phyloP scores from a whole-genome alignment of 2,113 vertebrate genomes.

The Colistium nudipinnis region DNA sequence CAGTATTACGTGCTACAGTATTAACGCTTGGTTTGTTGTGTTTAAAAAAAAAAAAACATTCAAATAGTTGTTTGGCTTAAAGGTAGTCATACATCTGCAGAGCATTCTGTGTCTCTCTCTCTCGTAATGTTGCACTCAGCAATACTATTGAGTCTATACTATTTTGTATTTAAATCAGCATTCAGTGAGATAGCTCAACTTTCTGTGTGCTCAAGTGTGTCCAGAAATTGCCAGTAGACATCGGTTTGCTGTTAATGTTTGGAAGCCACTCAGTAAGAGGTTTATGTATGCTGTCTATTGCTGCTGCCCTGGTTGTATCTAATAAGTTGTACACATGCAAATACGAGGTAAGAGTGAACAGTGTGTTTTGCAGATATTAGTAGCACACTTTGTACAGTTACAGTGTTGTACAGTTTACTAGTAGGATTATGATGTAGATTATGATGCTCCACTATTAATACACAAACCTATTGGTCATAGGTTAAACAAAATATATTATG shows the following conservation, averaged over 20 bases:
- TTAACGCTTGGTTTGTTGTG: constrained; percentile 13
- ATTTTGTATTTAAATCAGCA: constrained; percentile 17
- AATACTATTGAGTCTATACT: constrained; percentile 15
- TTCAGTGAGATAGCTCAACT: constrained; percentile 23
- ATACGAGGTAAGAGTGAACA: constrained; percentile 46
- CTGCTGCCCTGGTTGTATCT: constrained; percentile 48
- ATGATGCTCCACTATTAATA: constrained; percentile 6
- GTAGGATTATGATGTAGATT: constrained; percentile 43
- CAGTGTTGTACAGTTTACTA: constrained; percentile 39
- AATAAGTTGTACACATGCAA: constrained; percentile 35
- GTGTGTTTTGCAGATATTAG: constrained; percentile 37
- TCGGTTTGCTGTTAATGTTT: constrained; percentile 40
- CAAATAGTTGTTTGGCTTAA: constrained; percentile 24
- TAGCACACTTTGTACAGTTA: constrained; percentile 36
- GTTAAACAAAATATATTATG: constrained; percentile 17
- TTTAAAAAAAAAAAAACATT: constrained; percentile 24
- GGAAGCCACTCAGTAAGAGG: constrained; percentile 53
- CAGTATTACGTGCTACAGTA: background rate
- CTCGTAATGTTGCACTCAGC: constrained; percentile 7
- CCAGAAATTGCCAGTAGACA: constrained; percentile 10
- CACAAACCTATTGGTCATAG: constrained; percentile 20
- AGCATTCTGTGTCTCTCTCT: background rate
- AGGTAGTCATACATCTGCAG: constrained; percentile 5
- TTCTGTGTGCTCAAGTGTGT: constrained; percentile 22
- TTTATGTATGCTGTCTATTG: constrained; percentile 45